These are phyloP conservation scores for Drosophila kanekoi DNA, from an alignment of 2,888 invertebrate species.

Conservation along the genomic window DNA sequence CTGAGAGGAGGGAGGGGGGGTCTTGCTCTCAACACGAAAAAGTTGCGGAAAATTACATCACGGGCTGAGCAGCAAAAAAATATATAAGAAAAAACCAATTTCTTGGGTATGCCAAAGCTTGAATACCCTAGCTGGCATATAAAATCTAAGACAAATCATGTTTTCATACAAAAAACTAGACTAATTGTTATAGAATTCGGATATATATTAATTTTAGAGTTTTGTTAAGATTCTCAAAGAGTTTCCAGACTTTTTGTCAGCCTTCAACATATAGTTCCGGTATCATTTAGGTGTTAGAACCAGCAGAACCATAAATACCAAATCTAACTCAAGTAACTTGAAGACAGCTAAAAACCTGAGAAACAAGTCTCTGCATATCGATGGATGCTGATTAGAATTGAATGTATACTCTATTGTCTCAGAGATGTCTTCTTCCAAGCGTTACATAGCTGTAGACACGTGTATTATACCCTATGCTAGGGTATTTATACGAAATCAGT, in stretches of 20 bases:
- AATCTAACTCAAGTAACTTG: too few relatives aligned
- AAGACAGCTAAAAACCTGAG: too few relatives aligned
- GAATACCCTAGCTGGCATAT: constrained; percentile 9
- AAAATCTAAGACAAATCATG: not conserved
- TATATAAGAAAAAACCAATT: constrained; percentile 5
- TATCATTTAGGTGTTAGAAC: too few relatives aligned
- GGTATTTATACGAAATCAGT: constrained; percentile 54
- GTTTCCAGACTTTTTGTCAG: too few relatives aligned
- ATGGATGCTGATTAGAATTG: too few relatives aligned
- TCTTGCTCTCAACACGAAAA: constrained; percentile 48
- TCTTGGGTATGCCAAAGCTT: not conserved
- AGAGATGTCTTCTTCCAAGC: not conserved
- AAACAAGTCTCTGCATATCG: too few relatives aligned
- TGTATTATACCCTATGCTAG: constrained; percentile 3
- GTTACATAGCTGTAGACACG: constrained; percentile 1
- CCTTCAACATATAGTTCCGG: too few relatives aligned
- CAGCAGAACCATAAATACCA: too few relatives aligned
- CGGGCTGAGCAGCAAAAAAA: constrained; percentile 25
- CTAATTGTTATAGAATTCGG: too few relatives aligned
- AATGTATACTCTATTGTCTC: not conserved
- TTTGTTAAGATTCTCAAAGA: too few relatives aligned
- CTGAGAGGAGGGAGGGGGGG: constrained; percentile 10
- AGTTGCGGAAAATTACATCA: constrained; percentile 70
- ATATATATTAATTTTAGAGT: too few relatives aligned
- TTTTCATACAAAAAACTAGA: too few relatives aligned